These are phyloP conservation scores for Lepus europaeus DNA, from an alignment of 2,113 vertebrate genomes.

Conservation along the genomic window DNA sequence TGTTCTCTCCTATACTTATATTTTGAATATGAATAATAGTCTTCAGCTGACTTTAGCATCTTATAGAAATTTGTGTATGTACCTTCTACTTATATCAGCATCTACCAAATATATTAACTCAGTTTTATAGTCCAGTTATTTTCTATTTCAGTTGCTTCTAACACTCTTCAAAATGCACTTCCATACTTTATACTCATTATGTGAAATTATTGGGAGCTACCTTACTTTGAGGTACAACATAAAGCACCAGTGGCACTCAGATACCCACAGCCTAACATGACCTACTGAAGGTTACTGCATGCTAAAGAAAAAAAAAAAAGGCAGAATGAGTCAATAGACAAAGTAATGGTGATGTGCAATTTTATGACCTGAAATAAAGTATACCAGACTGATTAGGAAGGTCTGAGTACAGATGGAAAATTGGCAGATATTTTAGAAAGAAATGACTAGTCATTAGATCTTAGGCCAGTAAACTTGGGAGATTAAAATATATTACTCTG, in stretches of 20 bases:
- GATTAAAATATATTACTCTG: constrained; percentile 61
- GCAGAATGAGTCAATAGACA: constrained; percentile 46
- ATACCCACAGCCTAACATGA: not conserved
- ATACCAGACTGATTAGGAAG: constrained; percentile 55
- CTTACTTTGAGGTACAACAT: constrained; percentile 39
- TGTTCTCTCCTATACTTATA: constrained; percentile 11
- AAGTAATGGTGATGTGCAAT: not conserved
- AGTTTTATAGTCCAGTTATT: constrained; percentile 39
- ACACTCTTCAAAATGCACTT: constrained; percentile 27
- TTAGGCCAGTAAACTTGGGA: constrained; percentile 65
- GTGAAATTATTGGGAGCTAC: constrained; percentile 41
- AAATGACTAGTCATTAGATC: constrained; percentile 65
- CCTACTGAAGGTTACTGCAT: constrained; percentile 50
- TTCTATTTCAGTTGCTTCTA: constrained; percentile 67
- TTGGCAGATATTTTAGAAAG: constrained; percentile 59
- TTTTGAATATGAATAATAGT: constrained; percentile 69
- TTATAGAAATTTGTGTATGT: constrained; percentile 67
- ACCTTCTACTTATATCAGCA: constrained; percentile 57
- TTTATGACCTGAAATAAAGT: constrained; percentile 62
- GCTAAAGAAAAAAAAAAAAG: not conserved
- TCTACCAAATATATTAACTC: constrained; percentile 57
- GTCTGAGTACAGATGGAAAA: constrained; percentile 59
- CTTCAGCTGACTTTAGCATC: constrained; percentile 65
- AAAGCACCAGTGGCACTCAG: not conserved
- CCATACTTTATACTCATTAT: constrained; percentile 39